These are phyloP conservation scores for Neria commutata DNA, from an alignment of 2,888 invertebrate species.

Conservation along the genomic window DNA sequence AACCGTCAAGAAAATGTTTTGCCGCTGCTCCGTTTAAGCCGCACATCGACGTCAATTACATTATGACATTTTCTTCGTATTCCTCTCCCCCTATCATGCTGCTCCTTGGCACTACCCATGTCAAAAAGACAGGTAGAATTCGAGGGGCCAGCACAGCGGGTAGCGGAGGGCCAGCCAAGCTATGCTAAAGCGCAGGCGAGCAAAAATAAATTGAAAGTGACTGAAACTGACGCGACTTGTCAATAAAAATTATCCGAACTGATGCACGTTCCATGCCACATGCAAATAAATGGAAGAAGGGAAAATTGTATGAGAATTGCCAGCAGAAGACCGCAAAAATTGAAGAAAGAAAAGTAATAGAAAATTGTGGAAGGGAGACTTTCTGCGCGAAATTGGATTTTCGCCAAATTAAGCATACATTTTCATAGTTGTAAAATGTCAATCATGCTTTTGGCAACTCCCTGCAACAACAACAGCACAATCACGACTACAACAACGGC, in stretches of 20 bases:
- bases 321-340: too few species aligned
- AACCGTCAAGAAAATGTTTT: neutral
- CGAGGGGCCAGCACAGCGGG: neutral
- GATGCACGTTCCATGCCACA: slow-evolving; percentile 45
- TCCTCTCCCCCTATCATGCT: too few species aligned
- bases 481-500: too few species aligned
- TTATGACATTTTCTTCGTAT: slow-evolving; percentile 19
- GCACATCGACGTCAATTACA: slow-evolving; percentile 22
- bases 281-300: too few species aligned
- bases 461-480: too few species aligned
- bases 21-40: slow-evolving; percentile 18
- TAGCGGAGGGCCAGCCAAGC: too few species aligned
- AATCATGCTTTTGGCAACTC: neutral
- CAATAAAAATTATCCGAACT: slow-evolving; percentile 50
- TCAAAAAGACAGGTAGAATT: neutral
- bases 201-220: slow-evolving; percentile 24
- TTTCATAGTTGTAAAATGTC: neutral
- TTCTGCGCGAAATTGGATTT: too few species aligned
- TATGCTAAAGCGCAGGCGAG: slow-evolving; percentile 18
- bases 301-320: too few species aligned
- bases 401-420: slow-evolving; percentile 17
- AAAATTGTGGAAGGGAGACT: too few species aligned
- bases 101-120: neutral
- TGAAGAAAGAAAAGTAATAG: neutral
- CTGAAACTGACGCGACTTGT: slow-evolving; percentile 49